These are phyloP conservation scores for Baryphthengus martii DNA, from an alignment of 2,113 vertebrate genomes.

Conservation along the genomic window DNA sequence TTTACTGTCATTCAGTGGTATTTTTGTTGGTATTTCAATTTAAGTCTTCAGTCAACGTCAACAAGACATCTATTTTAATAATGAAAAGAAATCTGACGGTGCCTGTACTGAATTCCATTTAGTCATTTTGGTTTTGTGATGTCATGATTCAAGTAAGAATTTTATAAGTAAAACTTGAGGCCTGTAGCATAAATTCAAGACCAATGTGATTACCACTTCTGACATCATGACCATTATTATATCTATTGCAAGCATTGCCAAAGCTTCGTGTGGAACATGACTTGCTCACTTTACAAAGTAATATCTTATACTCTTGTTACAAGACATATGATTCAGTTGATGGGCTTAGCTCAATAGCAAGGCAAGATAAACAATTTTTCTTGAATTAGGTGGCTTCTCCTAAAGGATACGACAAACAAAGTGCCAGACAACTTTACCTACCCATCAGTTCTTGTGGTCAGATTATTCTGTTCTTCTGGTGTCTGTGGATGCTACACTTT, in stretches of 20 bases:
- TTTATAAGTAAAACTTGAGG: background rate
- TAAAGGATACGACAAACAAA: background rate
- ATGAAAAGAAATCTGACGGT: background rate
- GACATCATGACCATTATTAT: too few species aligned
- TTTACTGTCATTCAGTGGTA: background rate
- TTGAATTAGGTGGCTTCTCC: background rate
- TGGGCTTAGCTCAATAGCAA: background rate
- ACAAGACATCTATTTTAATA: background rate
- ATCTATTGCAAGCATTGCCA: background rate
- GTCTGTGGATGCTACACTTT: background rate
- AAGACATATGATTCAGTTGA: background rate
- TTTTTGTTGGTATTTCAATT: background rate
- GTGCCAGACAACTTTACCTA: background rate
- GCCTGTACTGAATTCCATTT: background rate
- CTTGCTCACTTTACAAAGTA: background rate
- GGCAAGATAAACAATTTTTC: background rate
- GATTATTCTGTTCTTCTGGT: background rate
- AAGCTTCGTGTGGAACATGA: background rate
- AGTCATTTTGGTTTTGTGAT: background rate
- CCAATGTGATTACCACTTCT: background rate
- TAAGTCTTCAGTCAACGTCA: background rate
- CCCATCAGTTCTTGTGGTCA: background rate
- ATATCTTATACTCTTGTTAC: background rate
- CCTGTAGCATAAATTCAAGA: background rate
- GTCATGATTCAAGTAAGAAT: background rate